Conservation (phyloP, 2,888 invertebrate species). For the Hyalella azteca region DNA sequence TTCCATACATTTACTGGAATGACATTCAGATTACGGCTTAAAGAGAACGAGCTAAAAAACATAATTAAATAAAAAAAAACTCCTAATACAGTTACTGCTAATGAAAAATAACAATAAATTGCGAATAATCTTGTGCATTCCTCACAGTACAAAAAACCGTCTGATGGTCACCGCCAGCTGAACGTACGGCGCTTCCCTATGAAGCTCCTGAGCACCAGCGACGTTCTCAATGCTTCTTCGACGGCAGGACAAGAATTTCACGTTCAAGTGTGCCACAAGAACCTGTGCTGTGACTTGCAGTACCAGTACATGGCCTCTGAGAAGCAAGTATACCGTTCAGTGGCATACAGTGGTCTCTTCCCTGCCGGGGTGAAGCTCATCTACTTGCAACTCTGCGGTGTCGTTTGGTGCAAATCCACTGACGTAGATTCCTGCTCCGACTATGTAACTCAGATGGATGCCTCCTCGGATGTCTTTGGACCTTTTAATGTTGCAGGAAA, state of each 20-base stretch:
- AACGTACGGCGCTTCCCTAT: constrained; percentile 59
- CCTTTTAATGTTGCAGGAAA: constrained; percentile 48
- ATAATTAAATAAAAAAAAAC: no score
- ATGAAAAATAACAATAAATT: no score
- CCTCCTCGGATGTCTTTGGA: constrained; percentile 48
- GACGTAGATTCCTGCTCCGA: constrained; percentile 61
- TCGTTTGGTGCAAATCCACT: constrained; percentile 62
- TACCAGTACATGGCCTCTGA: constrained; percentile 35
- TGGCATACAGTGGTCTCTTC: constrained; percentile 61
- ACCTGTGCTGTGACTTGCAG: constrained; percentile 41
- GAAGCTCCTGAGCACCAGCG: constrained; percentile 45
- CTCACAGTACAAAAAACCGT: not conserved
- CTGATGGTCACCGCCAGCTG: not conserved
- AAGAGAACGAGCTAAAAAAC: no score
- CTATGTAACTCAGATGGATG: constrained; percentile 43
- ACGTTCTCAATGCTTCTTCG: not conserved
- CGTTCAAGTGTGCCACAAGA: constrained; percentile 41
- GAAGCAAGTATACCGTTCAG: constrained; percentile 61
- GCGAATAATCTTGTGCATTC: not conserved
- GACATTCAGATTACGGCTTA: no score
- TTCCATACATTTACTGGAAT: no score
- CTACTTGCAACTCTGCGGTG: constrained; percentile 61
- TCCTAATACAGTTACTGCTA: no score
- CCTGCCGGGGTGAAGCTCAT: constrained; percentile 58
- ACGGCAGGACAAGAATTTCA: not conserved